Base-by-base conservation (phyloP, 2,888 invertebrate species). In the Volucella zonaria region DNA sequence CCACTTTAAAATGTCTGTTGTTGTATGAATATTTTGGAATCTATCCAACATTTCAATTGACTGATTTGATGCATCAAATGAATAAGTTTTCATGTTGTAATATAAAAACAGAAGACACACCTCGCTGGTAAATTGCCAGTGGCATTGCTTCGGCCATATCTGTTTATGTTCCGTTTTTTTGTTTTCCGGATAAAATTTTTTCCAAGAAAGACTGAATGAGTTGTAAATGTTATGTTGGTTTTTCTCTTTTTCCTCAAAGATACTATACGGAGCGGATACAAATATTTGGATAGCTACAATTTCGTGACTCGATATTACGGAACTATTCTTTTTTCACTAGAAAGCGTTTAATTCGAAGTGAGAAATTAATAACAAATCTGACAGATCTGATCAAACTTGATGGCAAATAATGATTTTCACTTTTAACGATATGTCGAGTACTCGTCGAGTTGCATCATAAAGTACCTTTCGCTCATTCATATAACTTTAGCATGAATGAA, bases 331-430 rank as follows among this genome's bases (percentile, higher is more conserved):
- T 54, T 75, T 56, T 54, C 52, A 52, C 68, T 75, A 75, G 80
- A 80, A 75, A 81, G 81, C 56, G 40, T 66, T 40, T 42, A 11
- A 61, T 54, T 64, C 12, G 47, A 64, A 45, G 9, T 42, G 56
- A 56, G 15, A 40, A 40, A 66, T 15, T 54, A 51, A 70, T 51
- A 70, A 73, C 58, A 47, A 56, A 61, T 54, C 40, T 38, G 31
- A 47, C 11, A 23, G 14, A 43, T 64, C 42, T 52, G 8, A 73
- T 61, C 54, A 31, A 61, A 45, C 54, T 70, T 62, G 56, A 73
- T 52, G 14, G 43, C 58, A 49, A 66, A 66, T 73, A 18, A 43
- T n/a, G 40, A 47, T 68, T 81, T 81, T 76, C 66, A 66, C 76
- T 76, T 76, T 82, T 64, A 61, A 47, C 61, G 52, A 56, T 52